Evolutionary conservation across 64 coral and sea anemone genomes (phyloP).

Genomic region (Pocillopora damicornis): DNA sequence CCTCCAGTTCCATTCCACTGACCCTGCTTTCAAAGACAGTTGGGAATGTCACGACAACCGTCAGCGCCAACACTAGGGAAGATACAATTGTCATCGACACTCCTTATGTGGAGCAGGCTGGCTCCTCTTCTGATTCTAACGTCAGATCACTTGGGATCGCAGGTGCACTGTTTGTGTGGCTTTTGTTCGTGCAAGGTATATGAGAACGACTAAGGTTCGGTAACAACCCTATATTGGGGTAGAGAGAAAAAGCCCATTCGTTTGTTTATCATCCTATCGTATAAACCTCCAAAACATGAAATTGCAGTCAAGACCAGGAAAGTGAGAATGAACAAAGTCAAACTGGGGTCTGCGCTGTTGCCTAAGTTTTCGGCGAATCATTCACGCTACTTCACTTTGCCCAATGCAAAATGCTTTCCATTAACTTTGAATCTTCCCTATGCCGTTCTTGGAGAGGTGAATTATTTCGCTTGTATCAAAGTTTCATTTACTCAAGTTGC

Average conservation of each 20-base stretch:
- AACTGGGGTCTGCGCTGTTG: too few species aligned
- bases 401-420: too few species aligned
- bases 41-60: background rate
- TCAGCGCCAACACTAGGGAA: background rate
- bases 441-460: too few species aligned
- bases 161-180: slow-evolving; percentile 27
- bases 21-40: background rate
- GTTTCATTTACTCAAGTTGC: too few species aligned
- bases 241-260: too few species aligned
- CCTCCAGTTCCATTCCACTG: background rate
- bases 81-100: background rate
- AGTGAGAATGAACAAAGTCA: too few species aligned
- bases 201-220: background rate
- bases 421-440: too few species aligned
- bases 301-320: too few species aligned
- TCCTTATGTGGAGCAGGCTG: background rate
- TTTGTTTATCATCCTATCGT: too few species aligned
- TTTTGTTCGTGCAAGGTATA: slow-evolving; percentile 35
- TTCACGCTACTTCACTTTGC: too few species aligned
- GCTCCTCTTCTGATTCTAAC: background rate
- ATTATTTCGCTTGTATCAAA: too few species aligned
- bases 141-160: slow-evolving; percentile 18
- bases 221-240: background rate
- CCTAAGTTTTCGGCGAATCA: too few species aligned
- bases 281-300: background rate